Percentiles rank a stretch among this genome's conserved stretches.
Conservation (phyloP, 1,140 invertebrate species). For the Tenebrio molitor region DNA sequence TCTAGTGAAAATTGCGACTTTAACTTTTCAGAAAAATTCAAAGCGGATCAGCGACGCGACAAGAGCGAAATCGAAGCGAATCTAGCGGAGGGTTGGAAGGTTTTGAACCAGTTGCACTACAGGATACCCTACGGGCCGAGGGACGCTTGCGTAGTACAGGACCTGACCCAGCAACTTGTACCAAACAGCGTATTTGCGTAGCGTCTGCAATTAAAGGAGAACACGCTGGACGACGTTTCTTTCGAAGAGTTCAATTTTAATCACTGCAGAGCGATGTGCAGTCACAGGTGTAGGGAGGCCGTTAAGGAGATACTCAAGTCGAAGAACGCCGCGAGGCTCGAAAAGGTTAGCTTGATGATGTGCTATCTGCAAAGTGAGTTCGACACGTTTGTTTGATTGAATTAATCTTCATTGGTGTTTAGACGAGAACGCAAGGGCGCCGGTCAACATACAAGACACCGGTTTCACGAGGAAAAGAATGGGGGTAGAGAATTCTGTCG, state of each 20-base stretch:
- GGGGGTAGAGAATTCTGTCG: slow-evolving; percentile 7
- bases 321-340: neutral
- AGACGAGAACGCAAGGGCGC: neutral
- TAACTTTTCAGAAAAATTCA: slow-evolving; percentile 10
- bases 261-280: neutral
- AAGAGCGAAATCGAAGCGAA: slow-evolving; percentile 22
- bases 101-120: slow-evolving; percentile 38
- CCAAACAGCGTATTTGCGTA: slow-evolving; percentile 13
- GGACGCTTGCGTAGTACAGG: slow-evolving; percentile 39
- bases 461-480: slow-evolving; percentile 11
- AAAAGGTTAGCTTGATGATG: slow-evolving; percentile 17
- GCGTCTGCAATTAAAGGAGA: slow-evolving; percentile 9
- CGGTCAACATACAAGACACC: neutral
- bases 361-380: slow-evolving; percentile 32
- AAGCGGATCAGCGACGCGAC: neutral
- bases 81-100: slow-evolving; percentile 16
- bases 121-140: slow-evolving; percentile 29
- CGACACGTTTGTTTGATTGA: too few relatives aligned
- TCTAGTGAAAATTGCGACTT: neutral
- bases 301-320: slow-evolving; percentile 18
- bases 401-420: too few relatives aligned
- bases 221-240: slow-evolving; percentile 12
- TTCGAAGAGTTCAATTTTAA: slow-evolving; percentile 43
- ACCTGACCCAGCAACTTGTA: too few relatives aligned
- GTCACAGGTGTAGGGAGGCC: slow-evolving; percentile 7